A percentile compares a stretch with the other conserved stretches of the same genome.
Evolutionary conservation across 2,113 vertebrate genomes (phyloP).

Genomic region (Saccopteryx bilineata): DNA sequence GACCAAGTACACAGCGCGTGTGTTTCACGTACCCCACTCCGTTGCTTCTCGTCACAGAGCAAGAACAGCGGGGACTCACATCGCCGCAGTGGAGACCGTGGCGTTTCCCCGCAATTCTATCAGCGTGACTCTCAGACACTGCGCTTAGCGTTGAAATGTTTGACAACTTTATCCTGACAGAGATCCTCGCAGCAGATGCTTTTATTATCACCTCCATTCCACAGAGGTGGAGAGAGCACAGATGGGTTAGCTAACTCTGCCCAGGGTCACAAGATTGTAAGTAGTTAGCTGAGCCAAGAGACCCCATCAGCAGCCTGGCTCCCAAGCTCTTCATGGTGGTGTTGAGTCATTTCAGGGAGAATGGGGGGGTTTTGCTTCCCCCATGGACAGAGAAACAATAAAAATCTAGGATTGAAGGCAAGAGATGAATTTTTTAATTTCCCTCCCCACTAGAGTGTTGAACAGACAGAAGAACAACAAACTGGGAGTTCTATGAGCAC

Average conservation of each 20-base stretch:
- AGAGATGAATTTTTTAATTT: not conserved
- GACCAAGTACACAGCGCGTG: not conserved
- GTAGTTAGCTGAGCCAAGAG: not conserved
- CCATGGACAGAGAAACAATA: not conserved
- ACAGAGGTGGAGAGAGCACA: conserved; percentile 21
- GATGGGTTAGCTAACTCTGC: not conserved
- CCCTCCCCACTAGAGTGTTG: not conserved
- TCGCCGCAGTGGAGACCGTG: rapidly evolving
- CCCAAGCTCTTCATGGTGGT: rapidly evolving
- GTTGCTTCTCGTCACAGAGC: not conserved
- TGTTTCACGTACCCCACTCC: not conserved
- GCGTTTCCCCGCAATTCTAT: rapidly evolving
- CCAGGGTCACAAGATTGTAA: not conserved
- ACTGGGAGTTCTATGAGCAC: not conserved
- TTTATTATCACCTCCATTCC: not conserved
- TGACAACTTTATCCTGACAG: not conserved
- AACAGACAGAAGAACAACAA: not conserved
- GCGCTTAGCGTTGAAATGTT: not conserved
- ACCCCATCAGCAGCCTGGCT: not conserved
- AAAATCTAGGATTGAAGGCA: not conserved
- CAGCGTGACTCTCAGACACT: not conserved
- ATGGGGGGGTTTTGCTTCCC: not conserved
- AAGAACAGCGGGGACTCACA: not conserved
- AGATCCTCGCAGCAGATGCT: not conserved
- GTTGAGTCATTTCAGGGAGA: rapidly evolving